Evolutionary conservation across 2,888 invertebrate genomes (phyloP), one percentile per base, ranked within the genome.

Genomic region (Acleris emargana): DNA sequence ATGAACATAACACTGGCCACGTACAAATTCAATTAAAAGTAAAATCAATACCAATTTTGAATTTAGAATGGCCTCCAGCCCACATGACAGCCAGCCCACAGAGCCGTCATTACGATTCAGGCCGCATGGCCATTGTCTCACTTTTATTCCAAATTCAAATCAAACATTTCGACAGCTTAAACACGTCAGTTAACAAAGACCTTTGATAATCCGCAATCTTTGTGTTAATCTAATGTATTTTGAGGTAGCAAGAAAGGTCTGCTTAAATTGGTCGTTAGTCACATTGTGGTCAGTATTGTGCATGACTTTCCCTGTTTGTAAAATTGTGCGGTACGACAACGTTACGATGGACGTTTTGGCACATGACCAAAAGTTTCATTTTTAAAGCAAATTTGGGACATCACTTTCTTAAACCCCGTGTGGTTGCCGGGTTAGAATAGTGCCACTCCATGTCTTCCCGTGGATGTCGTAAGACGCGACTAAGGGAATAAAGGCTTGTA

Each of bases 111-210:
- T 88, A 84, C 80, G 77, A 91, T 91, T 91, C 90, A 78, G 82
- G 81, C 80, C 84, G 86, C 89, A 87, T 86, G 77, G 69, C 84
- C 86, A 88, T 88, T 91, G 90, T 91, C 84, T 87, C 82, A 87
- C 82, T 87, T 89, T 87, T 87, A 86, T 88, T 84, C 81, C 76
- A 82, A 89, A 85, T 85, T 77, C 79, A 76, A 80, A 83, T 81
- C 80, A 75, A 72, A 74, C 76, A 76, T 83, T 84, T 79, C 80
- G 76, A 80, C 79, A 78, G 73, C 73, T 74, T 71, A 71, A 74
- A 67, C 73, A 72, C 72, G 73, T 76, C 76, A 73, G 43, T 59
- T 59, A 11, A 25, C 51, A 47, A 55, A 16, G 47, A 50, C 20
- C 43, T 45, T 58, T 28, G 42, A 7, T 20, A 43, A 43, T 17